Base-by-base conservation (phyloP, 2,113 vertebrate genomes). In the Ophthalmolycus amberensis region DNA sequence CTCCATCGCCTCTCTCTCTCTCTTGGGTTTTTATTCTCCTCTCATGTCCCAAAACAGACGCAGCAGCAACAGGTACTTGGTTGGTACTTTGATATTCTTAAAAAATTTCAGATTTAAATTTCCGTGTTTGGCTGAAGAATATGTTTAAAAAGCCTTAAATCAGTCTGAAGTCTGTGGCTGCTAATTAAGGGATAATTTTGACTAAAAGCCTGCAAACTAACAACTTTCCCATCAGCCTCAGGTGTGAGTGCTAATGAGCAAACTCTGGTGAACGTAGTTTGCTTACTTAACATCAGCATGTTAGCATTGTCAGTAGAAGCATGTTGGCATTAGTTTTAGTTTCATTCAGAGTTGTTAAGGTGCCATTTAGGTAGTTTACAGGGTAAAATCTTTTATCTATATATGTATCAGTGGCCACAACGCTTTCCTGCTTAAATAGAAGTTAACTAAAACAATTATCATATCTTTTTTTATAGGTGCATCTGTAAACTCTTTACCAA, bases 21-120 rank as follows among this genome's bases (percentile, higher is more conserved):
- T 46, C 32, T 75, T 16, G 25, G 20, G 22, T 50, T 79, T 48
- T 62, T 58, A 37, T 69, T 80, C 67, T 79, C 25, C 44, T 75
- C 38, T 75, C 52, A 71, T 87, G 73, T 86, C 67, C 84, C 82
- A 80, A 87, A 88, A 84, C 68, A 91, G 77, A 91, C 71, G 71
- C 77, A 85, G 70, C 69, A 85, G 80, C 52, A 79, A 62, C 80
- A 88, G 25, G 25, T 25, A 1, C 25, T 25, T 25, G 25, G 25
- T 25, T 25, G 25, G 25, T 25, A 25, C 27, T 40, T 38, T 50
- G 11, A 46, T 37, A 1, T 68, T 68, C 6, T 52, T 10, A n/a
- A 8, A 52, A 9, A 52, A 37, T n/a, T 29, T 12, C 10, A 22
- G 27, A 48, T 68, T 32, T 37, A 52, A 4, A 32, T 54, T 15